Base-by-base conservation (phyloP, 2,888 invertebrate species). In the Spilosoma lubricipeda region DNA sequence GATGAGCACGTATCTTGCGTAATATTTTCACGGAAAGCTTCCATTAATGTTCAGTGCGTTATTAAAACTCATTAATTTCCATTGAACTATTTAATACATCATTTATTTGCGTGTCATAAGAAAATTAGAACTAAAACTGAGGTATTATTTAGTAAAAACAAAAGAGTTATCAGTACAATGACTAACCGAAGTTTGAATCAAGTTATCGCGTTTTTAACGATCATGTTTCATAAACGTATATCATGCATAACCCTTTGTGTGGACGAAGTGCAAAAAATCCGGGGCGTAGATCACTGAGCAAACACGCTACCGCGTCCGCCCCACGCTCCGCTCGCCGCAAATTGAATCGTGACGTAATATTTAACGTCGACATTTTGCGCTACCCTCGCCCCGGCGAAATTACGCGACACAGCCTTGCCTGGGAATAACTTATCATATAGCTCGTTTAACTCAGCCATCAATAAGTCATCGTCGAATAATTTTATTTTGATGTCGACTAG, bases 281-380 rank as follows among this genome's bases (percentile, higher is more conserved):
- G 56, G 65, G 63, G 42, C 81, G 74, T 78, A 77, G 73, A 82
- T 79, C 83, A 79, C 67, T 80, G 73, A 77, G 74, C 78, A 85
- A 85, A 84, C 79, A 84, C 84, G 82, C 83, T 79, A 30, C 75
- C 81, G 81, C 79, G 75, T 70, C 81, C 82, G 83, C 84, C 76
- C 42, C 77, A 70, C 80, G 81, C 84, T 82, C 81, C 79, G 80
- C 80, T 82, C 77, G 69, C 85, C 85, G 79, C 87, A 90, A 90
- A 90, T 90, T 90, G 88, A 90, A 90, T 90, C 86, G 87, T 82
- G 85, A 83, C 87, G 87, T 88, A 85, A 90, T 89, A 90, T 89
- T 89, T 89, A 88, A 88, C 88, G 87, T 86, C 86, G 86, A 89
- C 86, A 88, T 88, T 89, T 86, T 83, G 85, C 84, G 85, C 83